A percentile compares a stretch with the other conserved stretches of the same genome.
Evolutionary conservation across 2,797 vertebrate genomes (phyloP).

Genomic region (Rhinatrema bivittatum): DNA sequence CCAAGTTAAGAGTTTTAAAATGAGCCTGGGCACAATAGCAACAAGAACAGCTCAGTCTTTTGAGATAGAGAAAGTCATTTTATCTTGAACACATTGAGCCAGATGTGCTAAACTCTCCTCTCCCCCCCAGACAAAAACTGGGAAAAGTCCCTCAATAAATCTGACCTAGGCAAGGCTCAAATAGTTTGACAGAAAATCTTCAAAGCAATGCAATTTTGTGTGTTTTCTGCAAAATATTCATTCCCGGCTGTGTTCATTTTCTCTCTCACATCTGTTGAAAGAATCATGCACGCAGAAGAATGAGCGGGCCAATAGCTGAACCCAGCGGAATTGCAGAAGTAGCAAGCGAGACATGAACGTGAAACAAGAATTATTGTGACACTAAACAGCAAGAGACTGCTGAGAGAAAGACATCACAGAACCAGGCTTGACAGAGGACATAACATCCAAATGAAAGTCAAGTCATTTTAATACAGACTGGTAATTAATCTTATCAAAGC

Average conservation of each 20-base stretch:
- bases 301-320: conserved; percentile 8
- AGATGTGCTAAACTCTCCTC: no score
- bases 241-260: conserved; percentile 16
- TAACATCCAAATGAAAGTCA: conserved; percentile 15
- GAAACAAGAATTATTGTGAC: neutral
- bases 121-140: no score
- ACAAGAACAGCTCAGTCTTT: no score
- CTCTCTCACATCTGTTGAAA: conserved; percentile 13
- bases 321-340: conserved; percentile 9
- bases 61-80: no score
- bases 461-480: conserved; percentile 4
- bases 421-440: conserved; percentile 4
- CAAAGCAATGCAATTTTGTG: neutral
- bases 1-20: no score
- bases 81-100: no score
- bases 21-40: no score
- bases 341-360: conserved; percentile 6
- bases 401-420: neutral
- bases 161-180: no score
- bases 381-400: neutral
- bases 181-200: conserved; percentile 29
- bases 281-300: conserved; percentile 19
- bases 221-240: conserved; percentile 9
- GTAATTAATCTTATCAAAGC: conserved; percentile 7
- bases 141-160: no score